These are phyloP conservation scores for Heloderma charlesbogerti DNA, from an alignment of 2,113 vertebrate genomes.

Conservation along the genomic window DNA sequence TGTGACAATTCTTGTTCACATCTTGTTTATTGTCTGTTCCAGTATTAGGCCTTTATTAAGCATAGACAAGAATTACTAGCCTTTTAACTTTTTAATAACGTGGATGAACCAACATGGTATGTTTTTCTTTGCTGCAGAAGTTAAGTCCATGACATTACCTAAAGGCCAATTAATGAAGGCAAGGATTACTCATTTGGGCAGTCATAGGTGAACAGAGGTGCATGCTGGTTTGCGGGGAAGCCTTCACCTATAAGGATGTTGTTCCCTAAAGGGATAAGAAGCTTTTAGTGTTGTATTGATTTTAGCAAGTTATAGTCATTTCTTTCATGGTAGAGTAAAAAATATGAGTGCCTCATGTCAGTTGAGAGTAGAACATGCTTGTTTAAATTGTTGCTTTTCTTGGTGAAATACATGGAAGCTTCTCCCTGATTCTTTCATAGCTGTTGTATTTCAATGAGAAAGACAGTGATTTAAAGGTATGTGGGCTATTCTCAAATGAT, in stretches of 20 bases:
- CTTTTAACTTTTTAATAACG: background rate
- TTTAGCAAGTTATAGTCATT: background rate
- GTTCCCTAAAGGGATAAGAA: background rate
- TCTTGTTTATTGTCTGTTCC: constrained; percentile 35
- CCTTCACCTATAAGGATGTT: background rate
- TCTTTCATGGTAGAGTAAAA: background rate
- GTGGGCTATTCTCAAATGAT: background rate
- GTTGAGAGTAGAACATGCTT: background rate
- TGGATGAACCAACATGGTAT: background rate
- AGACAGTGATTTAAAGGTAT: background rate
- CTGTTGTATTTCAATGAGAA: background rate
- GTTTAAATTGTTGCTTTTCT: background rate
- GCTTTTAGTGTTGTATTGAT: background rate
- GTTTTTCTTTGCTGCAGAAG: background rate
- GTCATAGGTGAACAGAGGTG: accelerated
- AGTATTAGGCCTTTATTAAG: constrained; percentile 53
- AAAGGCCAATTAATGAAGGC: accelerated
- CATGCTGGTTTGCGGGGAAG: accelerated
- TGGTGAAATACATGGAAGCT: background rate
- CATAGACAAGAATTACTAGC: constrained; percentile 43
- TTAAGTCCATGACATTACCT: background rate
- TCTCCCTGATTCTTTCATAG: background rate
- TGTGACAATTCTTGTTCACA: constrained; percentile 36
- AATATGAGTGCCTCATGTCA: background rate
- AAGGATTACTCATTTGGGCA: accelerated